These are phyloP conservation scores for Acromyrmex echinatior DNA, from an alignment of 1,140 invertebrate species.

Conservation along the genomic window DNA sequence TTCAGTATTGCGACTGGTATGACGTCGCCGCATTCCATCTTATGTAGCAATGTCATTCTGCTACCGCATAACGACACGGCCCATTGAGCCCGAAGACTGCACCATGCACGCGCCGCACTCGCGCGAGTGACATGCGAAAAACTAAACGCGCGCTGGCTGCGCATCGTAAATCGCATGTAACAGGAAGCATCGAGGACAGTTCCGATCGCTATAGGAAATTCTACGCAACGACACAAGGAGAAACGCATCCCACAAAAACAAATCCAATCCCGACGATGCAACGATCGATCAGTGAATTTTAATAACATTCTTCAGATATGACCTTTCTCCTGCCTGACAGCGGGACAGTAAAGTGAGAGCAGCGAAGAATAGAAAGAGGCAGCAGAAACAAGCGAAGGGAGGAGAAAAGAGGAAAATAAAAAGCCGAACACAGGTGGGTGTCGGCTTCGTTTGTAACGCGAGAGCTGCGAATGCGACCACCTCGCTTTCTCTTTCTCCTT, in stretches of 20 bases:
- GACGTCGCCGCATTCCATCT: conserved; percentile 62
- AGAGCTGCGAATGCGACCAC: conserved; percentile 62
- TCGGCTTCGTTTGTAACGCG: conserved; percentile 77
- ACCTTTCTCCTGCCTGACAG: conserved; percentile 1
- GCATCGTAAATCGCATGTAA: conserved; percentile 48
- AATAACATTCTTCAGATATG: not conserved
- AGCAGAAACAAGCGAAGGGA: not conserved
- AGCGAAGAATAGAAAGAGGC: not conserved
- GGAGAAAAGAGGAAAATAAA: conserved; percentile 29
- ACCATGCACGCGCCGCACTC: conserved; percentile 44
- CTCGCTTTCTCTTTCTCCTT: conserved; percentile 4
- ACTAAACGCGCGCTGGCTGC: not conserved
- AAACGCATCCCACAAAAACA: not conserved
- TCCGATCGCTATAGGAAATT: conserved; percentile 34
- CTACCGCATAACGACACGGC: conserved; percentile 68
- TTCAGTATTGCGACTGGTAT: conserved; percentile 6
- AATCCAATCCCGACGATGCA: not conserved
- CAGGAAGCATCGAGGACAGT: conserved; percentile 12
- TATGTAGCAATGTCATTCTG: conserved; percentile 64
- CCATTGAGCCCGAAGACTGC: conserved; percentile 68
- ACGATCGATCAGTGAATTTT: not conserved
- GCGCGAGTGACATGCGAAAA: conserved; percentile 54
- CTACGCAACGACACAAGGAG: not conserved
- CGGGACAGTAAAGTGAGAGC: not conserved
- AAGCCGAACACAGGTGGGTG: conserved; percentile 76